phyloP scores from a whole-genome alignment of 2,888 invertebrate genomes.

The Scaeva pyrastri region DNA sequence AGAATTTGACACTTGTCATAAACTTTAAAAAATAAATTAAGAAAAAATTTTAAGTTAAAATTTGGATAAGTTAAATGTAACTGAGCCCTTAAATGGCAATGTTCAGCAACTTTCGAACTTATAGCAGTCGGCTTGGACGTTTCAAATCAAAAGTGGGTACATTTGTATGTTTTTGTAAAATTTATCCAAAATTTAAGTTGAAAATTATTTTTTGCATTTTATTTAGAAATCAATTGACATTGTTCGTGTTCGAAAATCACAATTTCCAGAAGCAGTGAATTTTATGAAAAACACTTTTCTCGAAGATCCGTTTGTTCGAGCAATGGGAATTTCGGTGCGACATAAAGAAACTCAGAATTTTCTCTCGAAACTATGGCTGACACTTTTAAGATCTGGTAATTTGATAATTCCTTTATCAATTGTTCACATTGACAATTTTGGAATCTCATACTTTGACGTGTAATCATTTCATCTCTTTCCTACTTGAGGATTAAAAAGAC shows the following conservation, averaged over 20 bases:
- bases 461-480: background rate
- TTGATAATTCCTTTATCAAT: no score
- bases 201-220: background rate
- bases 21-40: background rate
- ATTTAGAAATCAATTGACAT: conserved; percentile 44
- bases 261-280: conserved; percentile 34
- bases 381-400: conserved; percentile 51
- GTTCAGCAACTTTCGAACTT: background rate
- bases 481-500: no score
- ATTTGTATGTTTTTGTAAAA: background rate
- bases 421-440: background rate
- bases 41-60: background rate
- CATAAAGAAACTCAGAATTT: conserved; percentile 45
- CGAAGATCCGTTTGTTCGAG: conserved; percentile 59
- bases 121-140: background rate
- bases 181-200: background rate
- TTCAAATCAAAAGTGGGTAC: conserved; percentile 23
- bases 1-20: background rate
- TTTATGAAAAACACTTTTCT: conserved; percentile 51
- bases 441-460: no score
- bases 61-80: background rate
- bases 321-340: conserved; percentile 49
- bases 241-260: conserved; percentile 21
- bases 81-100: background rate
- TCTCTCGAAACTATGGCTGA: conserved; percentile 61